Evolutionary conservation across 1,140 invertebrate species (phyloP).

Genomic region (Papilio dardanus): DNA sequence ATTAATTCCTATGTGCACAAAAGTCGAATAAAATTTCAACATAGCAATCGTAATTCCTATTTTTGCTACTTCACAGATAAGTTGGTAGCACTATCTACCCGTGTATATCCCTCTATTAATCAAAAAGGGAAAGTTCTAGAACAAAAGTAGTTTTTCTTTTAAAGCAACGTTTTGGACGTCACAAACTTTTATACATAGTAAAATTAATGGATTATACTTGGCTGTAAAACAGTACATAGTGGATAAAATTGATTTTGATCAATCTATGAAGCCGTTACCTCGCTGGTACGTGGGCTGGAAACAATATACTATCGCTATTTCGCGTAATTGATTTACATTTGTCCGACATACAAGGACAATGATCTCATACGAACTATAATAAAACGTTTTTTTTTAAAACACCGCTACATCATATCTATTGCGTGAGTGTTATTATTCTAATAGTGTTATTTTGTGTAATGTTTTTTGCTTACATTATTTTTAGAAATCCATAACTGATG

Average conservation of each 20-base stretch:
- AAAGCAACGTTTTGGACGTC: too few species aligned
- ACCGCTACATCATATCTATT: background rate
- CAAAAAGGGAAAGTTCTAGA: background rate
- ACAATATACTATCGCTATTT: constrained; percentile 45
- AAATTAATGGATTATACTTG: background rate
- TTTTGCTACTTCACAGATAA: too few species aligned
- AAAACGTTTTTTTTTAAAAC: constrained; percentile 21
- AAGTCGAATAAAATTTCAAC: too few species aligned
- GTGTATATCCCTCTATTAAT: too few species aligned
- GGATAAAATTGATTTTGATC: constrained; percentile 20
- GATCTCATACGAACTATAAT: constrained; percentile 48
- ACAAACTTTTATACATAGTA: too few species aligned
- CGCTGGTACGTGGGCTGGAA: constrained; percentile 48
- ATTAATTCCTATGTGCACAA: too few species aligned
- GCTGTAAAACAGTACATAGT: background rate
- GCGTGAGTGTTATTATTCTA: background rate
- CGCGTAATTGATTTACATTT: constrained; percentile 60
- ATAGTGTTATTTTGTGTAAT: background rate
- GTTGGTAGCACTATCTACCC: too few species aligned
- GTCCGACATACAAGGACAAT: constrained; percentile 51
- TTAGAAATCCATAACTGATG: background rate
- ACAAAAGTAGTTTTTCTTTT: too few species aligned
- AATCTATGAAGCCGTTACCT: constrained; percentile 49
- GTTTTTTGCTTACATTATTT: background rate
- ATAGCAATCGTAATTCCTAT: too few species aligned